Base-by-base conservation (phyloP, 2,888 invertebrate genomes). In the Athalia circularis region DNA sequence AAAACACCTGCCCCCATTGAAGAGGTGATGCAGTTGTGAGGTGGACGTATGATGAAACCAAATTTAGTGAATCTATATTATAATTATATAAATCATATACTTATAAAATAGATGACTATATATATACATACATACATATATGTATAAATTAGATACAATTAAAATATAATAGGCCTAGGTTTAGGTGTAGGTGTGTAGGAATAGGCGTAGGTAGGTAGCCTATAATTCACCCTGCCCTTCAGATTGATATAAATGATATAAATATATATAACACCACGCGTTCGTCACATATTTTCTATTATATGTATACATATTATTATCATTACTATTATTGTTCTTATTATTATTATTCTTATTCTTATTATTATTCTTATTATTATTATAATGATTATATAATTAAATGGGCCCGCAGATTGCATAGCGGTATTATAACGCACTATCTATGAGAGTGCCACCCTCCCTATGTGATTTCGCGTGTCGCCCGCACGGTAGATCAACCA, bases 141-240 rank as follows among this genome's bases (percentile, higher is more conserved):
- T 57, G 29, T 74, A 47, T 65, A 65, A 5, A 29, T 62, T 15
- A 62, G 13, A n/a, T 6, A 7, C 62, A 62, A 29, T 29, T 29
- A 29, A 29, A 29, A 29, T 65, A 45, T 52, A 47, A 29, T 59
- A 47, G 65, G 65, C 43, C 29, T 47, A 47, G 65, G 65, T 47
- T 79, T 88, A 89, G 88, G 86, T 83, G 84, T 89, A 86, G 88
- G 88, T 85, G 85, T 85, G 85, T 89, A 88, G 88, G 88, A 86
- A 81, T 87, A 86, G 87, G 85, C 86, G 85, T 86, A 86, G 87
- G 85, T 86, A 86, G 87, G 86, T 87, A 88, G 87, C 82, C 83
- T 84, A 85, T 54, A 54, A 62, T 84, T 84, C 85, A 86, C 83
- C 85, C 85, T 79, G 83, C 79, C 82, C 84, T 84, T 85, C 85